These are phyloP conservation scores for Muricea muricata DNA, from an alignment of 92 coral and sea anemone species.

Conservation along the genomic window DNA sequence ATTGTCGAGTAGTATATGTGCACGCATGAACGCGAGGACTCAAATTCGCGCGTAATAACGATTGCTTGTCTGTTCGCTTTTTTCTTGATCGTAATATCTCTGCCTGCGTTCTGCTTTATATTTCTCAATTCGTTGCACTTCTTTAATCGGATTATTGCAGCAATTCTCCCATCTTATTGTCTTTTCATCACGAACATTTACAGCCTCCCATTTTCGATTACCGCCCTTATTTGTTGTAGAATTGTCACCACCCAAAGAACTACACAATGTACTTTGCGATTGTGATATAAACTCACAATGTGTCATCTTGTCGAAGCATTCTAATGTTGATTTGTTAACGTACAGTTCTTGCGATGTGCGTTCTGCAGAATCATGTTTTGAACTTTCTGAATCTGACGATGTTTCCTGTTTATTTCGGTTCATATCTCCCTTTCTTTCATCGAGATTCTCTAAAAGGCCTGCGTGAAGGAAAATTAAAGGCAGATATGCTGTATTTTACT, in stretches of 20 bases:
- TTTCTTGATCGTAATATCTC: constrained; percentile 62
- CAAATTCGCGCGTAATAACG: background rate
- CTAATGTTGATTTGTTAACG: too few relatives aligned
- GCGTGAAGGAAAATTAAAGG: background rate
- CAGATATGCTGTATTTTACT: too few relatives aligned
- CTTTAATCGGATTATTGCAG: constrained; percentile 67
- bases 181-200: background rate
- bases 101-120: constrained; percentile 90
- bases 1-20: too few relatives aligned
- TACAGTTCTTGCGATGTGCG: background rate
- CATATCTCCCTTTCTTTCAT: background rate
- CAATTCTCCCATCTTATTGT: constrained; percentile 71
- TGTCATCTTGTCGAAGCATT: background rate
- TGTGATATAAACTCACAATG: background rate
- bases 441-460: background rate
- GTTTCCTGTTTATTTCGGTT: background rate
- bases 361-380: background rate
- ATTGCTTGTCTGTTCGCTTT: background rate
- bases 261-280: background rate
- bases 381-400: background rate
- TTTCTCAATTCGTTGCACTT: constrained; percentile 76
- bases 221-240: background rate
- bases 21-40: too few relatives aligned
- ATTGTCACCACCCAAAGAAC: background rate
- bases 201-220: background rate